Conservation (phyloP, 2,888 invertebrate species). For the Drosophila glabriapex region DNA sequence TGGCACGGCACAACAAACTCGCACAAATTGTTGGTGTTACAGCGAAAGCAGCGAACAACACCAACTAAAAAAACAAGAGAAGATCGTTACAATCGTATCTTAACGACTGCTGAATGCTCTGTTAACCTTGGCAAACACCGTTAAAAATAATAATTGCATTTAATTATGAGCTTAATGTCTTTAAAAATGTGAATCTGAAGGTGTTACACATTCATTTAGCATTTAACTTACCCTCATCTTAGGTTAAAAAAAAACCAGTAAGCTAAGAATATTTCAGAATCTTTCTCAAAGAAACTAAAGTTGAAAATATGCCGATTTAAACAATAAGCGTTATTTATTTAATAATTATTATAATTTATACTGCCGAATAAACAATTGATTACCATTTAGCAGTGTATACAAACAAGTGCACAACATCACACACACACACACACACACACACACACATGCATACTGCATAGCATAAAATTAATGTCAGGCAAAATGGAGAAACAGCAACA, state of each 20-base stretch:
- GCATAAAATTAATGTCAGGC: conserved; percentile 82
- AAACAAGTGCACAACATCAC: conserved; percentile 2
- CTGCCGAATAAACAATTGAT: neutral
- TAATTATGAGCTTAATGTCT: neutral
- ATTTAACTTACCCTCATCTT: no score
- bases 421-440: conserved; percentile 13
- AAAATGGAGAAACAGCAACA: conserved; percentile 76
- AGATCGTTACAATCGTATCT: neutral
- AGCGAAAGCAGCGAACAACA: conserved; percentile 23
- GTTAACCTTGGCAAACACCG: neutral
- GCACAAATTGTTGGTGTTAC: conserved; percentile 59
- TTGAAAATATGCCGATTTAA: neutral
- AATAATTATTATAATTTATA: neutral
- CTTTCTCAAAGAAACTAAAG: neutral
- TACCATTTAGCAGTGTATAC: neutral
- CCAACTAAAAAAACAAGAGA: neutral
- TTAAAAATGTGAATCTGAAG: neutral
- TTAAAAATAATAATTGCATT: neutral
- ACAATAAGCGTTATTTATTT: neutral
- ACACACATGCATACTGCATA: conserved; percentile 41
- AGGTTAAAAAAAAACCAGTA: neutral
- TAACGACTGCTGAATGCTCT: conserved; percentile 6
- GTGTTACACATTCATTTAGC: neutral
- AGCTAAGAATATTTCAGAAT: neutral
- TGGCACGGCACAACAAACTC: conserved; percentile 60